Conservation (phyloP, 2,113 vertebrate genomes). For the Prunella fulvescens region DNA sequence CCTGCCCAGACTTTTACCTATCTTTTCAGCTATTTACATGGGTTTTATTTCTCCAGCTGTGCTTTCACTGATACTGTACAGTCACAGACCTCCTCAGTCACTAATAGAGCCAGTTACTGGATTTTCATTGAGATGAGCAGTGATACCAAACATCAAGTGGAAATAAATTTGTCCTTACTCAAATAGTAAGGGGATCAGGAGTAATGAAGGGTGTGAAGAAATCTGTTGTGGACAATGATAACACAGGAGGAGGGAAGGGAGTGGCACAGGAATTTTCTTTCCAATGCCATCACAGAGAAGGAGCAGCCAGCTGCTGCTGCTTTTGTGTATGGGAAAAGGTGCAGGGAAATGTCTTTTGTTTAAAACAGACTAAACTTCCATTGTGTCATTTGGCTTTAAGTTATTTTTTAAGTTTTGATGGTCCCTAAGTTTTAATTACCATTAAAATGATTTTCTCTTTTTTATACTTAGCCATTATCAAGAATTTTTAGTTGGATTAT, state of each 20-base stretch:
- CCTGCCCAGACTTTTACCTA: constrained; percentile 87
- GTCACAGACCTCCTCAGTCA: constrained; percentile 54
- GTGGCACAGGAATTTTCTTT: constrained; percentile 6
- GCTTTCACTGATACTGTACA: constrained; percentile 71
- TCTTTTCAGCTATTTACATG: constrained; percentile 94
- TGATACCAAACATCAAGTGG: constrained; percentile 27
- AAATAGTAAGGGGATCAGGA: background rate
- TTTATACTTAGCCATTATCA: background rate
- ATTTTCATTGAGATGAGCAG: constrained; percentile 50
- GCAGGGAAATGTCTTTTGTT: constrained; percentile 32
- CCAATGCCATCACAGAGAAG: background rate
- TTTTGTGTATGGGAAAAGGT: background rate
- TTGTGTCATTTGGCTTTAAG: background rate
- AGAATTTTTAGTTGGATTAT: background rate
- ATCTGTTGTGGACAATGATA: constrained; percentile 20
- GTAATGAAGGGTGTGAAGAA: constrained; percentile 58
- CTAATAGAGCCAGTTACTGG: constrained; percentile 42
- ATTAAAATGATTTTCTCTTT: background rate
- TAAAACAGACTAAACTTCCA: background rate
- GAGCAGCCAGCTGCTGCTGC: constrained; percentile 30
- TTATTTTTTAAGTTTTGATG: background rate
- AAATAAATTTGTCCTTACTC: constrained; percentile 39
- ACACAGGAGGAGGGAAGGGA: constrained; percentile 15
- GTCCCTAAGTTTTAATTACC: background rate
- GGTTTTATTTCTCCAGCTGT: constrained; percentile 86